Conservation (phyloP, 2,888 invertebrate species). For the Pterostichus niger region DNA sequence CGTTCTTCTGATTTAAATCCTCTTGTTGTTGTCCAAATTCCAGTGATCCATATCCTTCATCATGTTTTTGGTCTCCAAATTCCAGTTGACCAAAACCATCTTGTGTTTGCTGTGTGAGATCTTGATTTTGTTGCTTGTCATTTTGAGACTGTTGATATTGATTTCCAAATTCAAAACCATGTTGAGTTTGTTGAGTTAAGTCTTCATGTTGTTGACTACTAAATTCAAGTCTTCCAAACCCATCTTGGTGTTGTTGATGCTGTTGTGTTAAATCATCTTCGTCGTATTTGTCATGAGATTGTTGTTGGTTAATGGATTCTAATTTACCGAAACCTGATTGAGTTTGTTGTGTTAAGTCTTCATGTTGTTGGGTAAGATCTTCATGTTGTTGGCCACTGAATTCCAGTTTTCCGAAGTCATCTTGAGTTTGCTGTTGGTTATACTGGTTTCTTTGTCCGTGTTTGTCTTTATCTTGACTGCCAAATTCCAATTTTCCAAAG, state of each 20-base stretch:
- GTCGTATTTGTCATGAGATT: constrained; percentile 68
- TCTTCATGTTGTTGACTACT: constrained; percentile 68
- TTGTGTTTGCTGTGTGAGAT: constrained; percentile 69
- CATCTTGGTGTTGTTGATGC: constrained; percentile 70
- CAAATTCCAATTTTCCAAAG: constrained; percentile 22
- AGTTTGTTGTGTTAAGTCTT: constrained; percentile 68
- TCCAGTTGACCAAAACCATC: constrained; percentile 45
- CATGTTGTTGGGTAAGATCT: constrained; percentile 56
- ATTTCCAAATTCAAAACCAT: constrained; percentile 63
- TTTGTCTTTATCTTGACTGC: constrained; percentile 69
- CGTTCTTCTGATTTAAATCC: constrained; percentile 19
- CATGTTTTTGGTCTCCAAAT: constrained; percentile 71
- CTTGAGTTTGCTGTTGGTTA: constrained; percentile 72
- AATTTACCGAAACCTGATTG: constrained; percentile 64
- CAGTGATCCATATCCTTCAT: constrained; percentile 68
- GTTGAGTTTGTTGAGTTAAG: constrained; percentile 68
- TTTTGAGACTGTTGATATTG: constrained; percentile 64
- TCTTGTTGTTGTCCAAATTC: constrained; percentile 51
- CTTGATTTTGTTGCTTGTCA: constrained; percentile 68
- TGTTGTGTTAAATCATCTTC: constrained; percentile 68
- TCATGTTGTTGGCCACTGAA: constrained; percentile 68
- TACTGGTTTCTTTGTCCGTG: constrained; percentile 70
- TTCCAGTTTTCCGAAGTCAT: constrained; percentile 71
- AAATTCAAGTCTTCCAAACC: constrained; percentile 59
- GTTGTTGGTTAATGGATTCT: constrained; percentile 68